Evolutionary conservation across 1,140 invertebrate species (phyloP), one percentile per base, ranked within the genome.

Genomic region (Eueides isabella): DNA sequence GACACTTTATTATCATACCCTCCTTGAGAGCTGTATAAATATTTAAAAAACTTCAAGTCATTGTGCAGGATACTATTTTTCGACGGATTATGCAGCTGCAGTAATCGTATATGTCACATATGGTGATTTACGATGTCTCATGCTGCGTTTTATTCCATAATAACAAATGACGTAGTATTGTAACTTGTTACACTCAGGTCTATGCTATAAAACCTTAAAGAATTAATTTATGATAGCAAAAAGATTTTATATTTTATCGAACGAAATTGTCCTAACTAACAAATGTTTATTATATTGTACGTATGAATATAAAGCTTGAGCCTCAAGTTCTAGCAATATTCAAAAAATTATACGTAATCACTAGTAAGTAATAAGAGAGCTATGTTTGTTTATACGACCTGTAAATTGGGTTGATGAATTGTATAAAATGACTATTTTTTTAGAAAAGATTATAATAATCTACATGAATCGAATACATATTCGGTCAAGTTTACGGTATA

Each of bases 121-220:
- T 44, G 44, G 71, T 90, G 89, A 90, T 91, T 90, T 91, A 92
- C 84, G 82, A 83, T 75, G 74, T 84, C 80, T 86, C 89, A 89
- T 80, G 86, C 87, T 86, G 87, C 79, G 89, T 81, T 82, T 83
- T 82, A 85, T 83, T 81, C 71, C 74, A 85, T 82, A 85, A 65
- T 76, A 81, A 89, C 85, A 89, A 89, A 90, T 87, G 87, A 90
- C 61, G 12, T n/a, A 63, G 61, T 26, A 55, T 55, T 55, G 48
- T 55, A 26, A 23, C 48, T 55, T 55, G 48, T 11, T 55, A 26
- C 23, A 55, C 11, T 26, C 2, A 26, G 48, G 48, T 26, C 26
- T 55, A 55, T 55, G 26, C 23, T 26, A 12, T 55, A 12, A 55
- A 55, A 55, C n/a, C 48, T 55, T 55, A 55, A 11, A 55, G 12